A percentile compares a stretch with the other conserved stretches of the same genome.
phyloP scores from a whole-genome alignment of 2,888 invertebrate species.

The Loripinus fragilis region DNA sequence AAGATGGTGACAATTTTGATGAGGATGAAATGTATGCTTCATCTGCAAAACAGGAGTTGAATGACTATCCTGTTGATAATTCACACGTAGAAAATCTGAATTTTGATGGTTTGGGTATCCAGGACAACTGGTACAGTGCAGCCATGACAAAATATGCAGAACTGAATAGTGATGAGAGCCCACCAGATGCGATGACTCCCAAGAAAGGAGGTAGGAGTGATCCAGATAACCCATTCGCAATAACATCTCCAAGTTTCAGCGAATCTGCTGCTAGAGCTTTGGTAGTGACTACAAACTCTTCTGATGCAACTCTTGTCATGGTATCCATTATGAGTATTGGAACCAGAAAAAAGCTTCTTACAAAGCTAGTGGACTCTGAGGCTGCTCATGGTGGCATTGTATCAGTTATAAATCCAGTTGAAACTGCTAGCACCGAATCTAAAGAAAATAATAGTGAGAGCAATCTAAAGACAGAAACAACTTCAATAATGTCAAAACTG shows the following conservation, averaged over 20 bases:
- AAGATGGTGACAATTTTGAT: background rate
- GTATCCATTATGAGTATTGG: conserved; percentile 74
- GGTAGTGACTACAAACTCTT: conserved; percentile 72
- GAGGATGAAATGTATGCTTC: background rate
- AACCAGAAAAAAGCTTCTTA: conserved; percentile 45
- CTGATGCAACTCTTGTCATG: conserved; percentile 71
- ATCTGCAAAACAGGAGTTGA: background rate
- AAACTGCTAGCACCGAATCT: background rate
- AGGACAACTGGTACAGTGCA: conserved; percentile 38
- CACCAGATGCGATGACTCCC: background rate
- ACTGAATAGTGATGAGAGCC: conserved; percentile 15
- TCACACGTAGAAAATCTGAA: conserved; percentile 7
- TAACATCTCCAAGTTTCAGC: conserved; percentile 74
- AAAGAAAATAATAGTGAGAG: background rate
- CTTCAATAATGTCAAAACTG: conserved; percentile 42
- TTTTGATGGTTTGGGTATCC: conserved; percentile 15
- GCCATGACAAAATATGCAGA: conserved; percentile 36
- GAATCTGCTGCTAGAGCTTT: conserved; percentile 73
- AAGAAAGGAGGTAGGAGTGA: conserved; percentile 49
- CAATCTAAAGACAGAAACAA: too few species aligned
- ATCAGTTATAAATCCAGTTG: conserved; percentile 51
- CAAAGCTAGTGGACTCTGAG: conserved; percentile 47
- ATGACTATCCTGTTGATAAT: conserved; percentile 21
- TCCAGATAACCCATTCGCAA: conserved; percentile 62
- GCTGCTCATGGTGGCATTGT: conserved; percentile 60